A percentile compares a stretch with the other conserved stretches of the same genome.
Evolutionary conservation across 2,113 vertebrate genomes (phyloP).

Genomic region (Zootoca vivipara): DNA sequence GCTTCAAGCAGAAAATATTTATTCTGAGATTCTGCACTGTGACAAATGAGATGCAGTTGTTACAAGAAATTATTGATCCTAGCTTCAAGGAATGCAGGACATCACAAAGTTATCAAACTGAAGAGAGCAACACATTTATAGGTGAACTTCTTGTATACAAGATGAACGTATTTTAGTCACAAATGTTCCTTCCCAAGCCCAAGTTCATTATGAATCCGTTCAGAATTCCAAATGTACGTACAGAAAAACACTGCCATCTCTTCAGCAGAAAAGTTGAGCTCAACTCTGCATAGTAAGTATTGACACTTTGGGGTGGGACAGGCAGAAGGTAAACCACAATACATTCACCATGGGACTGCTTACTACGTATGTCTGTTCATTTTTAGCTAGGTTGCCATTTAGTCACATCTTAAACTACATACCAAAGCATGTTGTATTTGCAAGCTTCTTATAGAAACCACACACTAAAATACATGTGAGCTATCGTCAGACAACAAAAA

Average conservation of each 20-base stretch:
- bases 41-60: background rate
- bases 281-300: background rate
- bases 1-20: background rate
- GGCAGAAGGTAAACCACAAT: background rate
- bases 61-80: background rate
- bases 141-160: background rate
- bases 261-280: background rate
- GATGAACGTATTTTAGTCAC: background rate
- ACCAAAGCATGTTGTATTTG: constrained; percentile 37
- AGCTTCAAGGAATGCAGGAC: background rate
- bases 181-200: background rate
- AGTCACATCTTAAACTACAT: constrained; percentile 36
- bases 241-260: background rate
- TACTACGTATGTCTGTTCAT: background rate
- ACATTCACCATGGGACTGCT: background rate
- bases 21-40: background rate
- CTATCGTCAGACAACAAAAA: constrained; percentile 32
- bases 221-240: background rate
- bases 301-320: background rate
- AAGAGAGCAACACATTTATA: background rate
- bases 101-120: background rate
- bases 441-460: constrained; percentile 39
- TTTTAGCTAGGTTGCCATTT: constrained; percentile 32
- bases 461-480: constrained; percentile 33
- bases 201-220: background rate